phyloP scores from a whole-genome alignment of 92 coral and sea anemone genomes.

The Zoanthus gigantus region DNA sequence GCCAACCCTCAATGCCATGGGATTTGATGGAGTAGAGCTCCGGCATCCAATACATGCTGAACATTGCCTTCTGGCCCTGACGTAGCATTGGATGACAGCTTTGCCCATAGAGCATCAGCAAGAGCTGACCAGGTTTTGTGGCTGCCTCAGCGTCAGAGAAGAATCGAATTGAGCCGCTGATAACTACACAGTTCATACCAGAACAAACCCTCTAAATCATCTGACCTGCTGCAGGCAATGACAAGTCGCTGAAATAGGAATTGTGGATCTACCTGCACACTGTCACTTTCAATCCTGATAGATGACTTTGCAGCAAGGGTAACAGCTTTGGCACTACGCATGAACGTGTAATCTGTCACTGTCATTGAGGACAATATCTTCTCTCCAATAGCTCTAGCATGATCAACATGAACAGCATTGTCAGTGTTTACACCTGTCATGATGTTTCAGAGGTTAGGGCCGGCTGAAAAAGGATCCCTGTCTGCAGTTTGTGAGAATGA shows the following conservation, averaged over 20 bases:
- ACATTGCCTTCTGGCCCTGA: background rate
- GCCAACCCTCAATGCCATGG: background rate
- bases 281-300: constrained; percentile 10
- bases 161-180: constrained; percentile 26
- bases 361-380: constrained; percentile 8
- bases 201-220: background rate
- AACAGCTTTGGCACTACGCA: constrained; percentile 39
- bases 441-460: background rate
- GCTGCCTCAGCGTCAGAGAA: constrained; percentile 18
- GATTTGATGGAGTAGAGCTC: background rate
- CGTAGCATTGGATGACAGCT: background rate
- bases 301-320: constrained; percentile 41
- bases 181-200: constrained; percentile 17
- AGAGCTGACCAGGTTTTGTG: constrained; percentile 5
- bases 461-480: background rate
- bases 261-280: constrained; percentile 46
- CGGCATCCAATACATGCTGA: background rate
- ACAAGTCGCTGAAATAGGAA: constrained; percentile 40
- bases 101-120: constrained; percentile 20
- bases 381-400: background rate
- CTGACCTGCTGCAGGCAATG: constrained; percentile 31
- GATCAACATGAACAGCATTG: background rate
- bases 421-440: background rate
- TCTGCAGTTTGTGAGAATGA: background rate
- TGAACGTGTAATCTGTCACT: constrained; percentile 43